Evolutionary conservation across 2,113 vertebrate genomes (phyloP).

Genomic region (Amazona guildingii): DNA sequence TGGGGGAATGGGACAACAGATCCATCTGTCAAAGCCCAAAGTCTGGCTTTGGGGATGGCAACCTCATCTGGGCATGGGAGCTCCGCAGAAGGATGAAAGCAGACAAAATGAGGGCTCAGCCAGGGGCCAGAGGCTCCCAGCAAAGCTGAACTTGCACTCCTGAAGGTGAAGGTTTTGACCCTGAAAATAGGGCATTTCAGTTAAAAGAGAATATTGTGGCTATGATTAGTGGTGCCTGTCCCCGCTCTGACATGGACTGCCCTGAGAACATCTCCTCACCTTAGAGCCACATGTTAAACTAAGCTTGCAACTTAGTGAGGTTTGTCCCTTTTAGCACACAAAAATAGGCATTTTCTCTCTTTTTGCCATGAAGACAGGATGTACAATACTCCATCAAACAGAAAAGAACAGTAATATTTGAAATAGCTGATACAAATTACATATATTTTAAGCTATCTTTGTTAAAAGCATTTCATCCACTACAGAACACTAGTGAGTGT

Average conservation of each 20-base stretch:
- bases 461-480: conserved; percentile 31
- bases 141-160: background rate
- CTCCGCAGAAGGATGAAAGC: background rate
- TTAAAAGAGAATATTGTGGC: background rate
- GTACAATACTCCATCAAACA: background rate
- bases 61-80: accelerated
- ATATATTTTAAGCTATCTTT: conserved; percentile 14
- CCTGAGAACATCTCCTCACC: background rate
- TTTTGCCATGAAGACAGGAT: background rate
- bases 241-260: background rate
- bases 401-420: background rate
- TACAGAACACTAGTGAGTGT: conserved; percentile 4
- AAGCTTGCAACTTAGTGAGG: background rate
- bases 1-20: background rate
- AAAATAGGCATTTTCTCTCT: background rate
- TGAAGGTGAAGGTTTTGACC: background rate
- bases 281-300: background rate
- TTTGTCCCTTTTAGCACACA: background rate
- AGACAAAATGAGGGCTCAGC: background rate
- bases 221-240: background rate
- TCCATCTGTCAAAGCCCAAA: background rate
- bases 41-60: background rate
- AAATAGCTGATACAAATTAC: conserved; percentile 12
- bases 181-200: background rate
- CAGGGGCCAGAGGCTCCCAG: background rate